Base-by-base conservation (phyloP, 2,888 invertebrate species). In the Reticulitermes lucifugus region DNA sequence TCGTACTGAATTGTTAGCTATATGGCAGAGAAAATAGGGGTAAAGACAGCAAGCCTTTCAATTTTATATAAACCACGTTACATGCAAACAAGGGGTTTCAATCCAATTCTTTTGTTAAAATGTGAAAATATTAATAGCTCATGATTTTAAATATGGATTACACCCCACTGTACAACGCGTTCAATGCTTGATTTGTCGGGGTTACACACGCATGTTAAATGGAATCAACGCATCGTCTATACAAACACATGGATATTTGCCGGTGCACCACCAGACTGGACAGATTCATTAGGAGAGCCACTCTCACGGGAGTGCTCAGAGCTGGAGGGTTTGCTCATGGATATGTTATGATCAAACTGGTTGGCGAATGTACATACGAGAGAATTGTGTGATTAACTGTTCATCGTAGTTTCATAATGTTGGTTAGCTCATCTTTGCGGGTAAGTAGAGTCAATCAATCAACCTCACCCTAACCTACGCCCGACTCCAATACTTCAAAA, bases 341-440 rank as follows among this genome's bases (percentile, higher is more conserved):
- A 55, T 80, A 35, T 80, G 80, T 80, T 79, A 79, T 79, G 79
- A 79, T 79, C 79, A 79, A 51, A 79, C 79, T 79, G 41, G 75
- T 35, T 35, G 35, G 75, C 22, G 10, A 10, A 46, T 79, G 25
- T 79, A 51, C 51, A 55, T 43, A 83, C 73, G 71, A 65, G 51
- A 79, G 75, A 84, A 84, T 79, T 79, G 80, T 84, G 80, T 84
- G 84, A 84, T 84, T 84, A 84, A 79, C 84, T 71, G 46, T 51
- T 84, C 84, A 84, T 84, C 35, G 59, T 41, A 60, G 80, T 80
- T 80, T 80, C 80, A 80, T 80, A 80, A 80, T 80, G 80, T 80
- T 79, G 59, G 59, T 43, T 43, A 21, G 51, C 79, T 79, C 79
- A 79, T 79, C 79, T 79, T 51, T 25, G 59, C 21, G 22, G n/a